Conservation (phyloP, 2,113 vertebrate species). For the Gorsachius goisagi region DNA sequence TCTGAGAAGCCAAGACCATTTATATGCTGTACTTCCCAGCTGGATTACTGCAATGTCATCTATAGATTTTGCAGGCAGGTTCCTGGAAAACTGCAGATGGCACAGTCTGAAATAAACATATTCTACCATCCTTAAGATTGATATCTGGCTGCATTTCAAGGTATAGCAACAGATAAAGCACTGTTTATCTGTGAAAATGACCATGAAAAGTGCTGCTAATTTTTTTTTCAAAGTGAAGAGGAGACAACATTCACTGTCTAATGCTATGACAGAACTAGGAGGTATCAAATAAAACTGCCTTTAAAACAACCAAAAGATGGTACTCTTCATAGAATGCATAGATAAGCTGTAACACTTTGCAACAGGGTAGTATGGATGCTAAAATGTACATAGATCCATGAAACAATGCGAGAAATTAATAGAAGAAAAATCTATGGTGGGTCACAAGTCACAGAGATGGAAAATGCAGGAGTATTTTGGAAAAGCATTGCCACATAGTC, state of each 20-base stretch:
- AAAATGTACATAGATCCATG: neutral
- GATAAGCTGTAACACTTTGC: neutral
- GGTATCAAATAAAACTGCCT: neutral
- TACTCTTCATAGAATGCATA: neutral
- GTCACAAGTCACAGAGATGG: neutral
- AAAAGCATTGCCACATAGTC: neutral
- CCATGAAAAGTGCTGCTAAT: neutral
- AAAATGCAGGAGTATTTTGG: neutral
- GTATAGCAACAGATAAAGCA: neutral
- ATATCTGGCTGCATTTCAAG: neutral
- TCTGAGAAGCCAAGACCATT: neutral
- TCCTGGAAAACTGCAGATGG: neutral
- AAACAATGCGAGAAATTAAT: neutral
- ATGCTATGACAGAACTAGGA: neutral
- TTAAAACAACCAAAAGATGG: neutral
- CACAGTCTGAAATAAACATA: neutral
- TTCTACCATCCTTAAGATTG: neutral
- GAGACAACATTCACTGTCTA: neutral
- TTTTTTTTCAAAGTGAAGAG: neutral
- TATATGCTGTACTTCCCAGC: neutral
- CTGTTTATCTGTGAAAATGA: neutral
- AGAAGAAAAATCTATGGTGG: neutral
- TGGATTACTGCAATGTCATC: neutral
- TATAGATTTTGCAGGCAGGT: neutral
- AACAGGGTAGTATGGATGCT: neutral